Conservation (phyloP, 2,888 invertebrate genomes). For the Halictus quadricinctus region DNA sequence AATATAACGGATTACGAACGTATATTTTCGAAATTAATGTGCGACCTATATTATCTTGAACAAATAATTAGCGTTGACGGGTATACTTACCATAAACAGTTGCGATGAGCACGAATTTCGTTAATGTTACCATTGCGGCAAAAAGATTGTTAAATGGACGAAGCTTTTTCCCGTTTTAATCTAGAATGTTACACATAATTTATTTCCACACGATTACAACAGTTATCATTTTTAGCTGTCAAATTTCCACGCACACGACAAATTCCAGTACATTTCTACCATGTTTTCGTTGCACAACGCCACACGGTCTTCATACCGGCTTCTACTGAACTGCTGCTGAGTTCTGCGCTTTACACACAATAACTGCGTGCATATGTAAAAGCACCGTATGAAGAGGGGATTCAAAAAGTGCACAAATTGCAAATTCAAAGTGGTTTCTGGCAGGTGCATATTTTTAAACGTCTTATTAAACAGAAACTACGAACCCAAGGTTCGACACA, state of each 20-base stretch:
- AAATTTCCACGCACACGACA: slow-evolving; percentile 35
- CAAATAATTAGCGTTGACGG: not conserved
- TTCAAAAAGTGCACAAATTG: slow-evolving; percentile 30
- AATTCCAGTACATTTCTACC: slow-evolving; percentile 33
- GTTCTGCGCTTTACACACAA: slow-evolving; percentile 9
- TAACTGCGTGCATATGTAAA: not conserved
- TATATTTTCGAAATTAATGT: not conserved
- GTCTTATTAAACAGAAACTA: slow-evolving; percentile 7
- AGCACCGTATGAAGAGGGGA: not conserved
- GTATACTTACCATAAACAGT: slow-evolving; percentile 75
- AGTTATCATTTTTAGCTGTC: slow-evolving; percentile 31
- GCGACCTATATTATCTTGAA: not conserved
- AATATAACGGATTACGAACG: slow-evolving; percentile 7
- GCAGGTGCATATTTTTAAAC: not conserved
- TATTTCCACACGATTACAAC: slow-evolving; percentile 62
- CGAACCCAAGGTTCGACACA: not conserved
- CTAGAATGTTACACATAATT: slow-evolving; percentile 46
- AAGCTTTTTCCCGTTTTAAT: slow-evolving; percentile 46
- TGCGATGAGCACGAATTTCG: slow-evolving; percentile 72
- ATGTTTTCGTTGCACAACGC: slow-evolving; percentile 52
- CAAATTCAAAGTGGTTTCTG: slow-evolving; percentile 20
- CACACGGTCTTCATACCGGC: slow-evolving; percentile 44
- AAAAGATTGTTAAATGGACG: slow-evolving; percentile 13
- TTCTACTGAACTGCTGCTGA: slow-evolving; percentile 29
- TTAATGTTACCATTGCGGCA: slow-evolving; percentile 75